phyloP scores from a whole-genome alignment of 1,140 invertebrate genomes.

The Sarcophaga peregrina region DNA sequence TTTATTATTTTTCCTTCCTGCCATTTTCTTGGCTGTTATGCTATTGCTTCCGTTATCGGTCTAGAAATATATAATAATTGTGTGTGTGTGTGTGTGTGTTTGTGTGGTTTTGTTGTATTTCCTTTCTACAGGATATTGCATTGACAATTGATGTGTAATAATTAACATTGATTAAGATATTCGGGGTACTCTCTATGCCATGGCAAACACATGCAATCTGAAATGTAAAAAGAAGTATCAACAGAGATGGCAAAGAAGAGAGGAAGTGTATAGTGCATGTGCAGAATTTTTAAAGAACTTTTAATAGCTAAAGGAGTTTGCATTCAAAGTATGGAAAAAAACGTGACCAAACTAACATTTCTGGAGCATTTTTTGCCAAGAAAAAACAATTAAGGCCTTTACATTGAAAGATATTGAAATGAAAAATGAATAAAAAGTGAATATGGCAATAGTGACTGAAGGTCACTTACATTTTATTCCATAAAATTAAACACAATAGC shows the following conservation, averaged over 20 bases:
- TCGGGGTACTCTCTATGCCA: not conserved
- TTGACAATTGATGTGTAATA: conserved; percentile 15
- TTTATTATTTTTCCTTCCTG: not conserved
- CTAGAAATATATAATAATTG: conserved; percentile 10
- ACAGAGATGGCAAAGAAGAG: not conserved
- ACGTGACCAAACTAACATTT: not conserved
- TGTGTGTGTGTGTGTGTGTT: not conserved
- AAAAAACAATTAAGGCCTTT: too few relatives aligned
- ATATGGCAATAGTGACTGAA: too few relatives aligned
- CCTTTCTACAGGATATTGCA: conserved; percentile 14
- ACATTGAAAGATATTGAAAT: too few relatives aligned
- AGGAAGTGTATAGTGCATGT: not conserved
- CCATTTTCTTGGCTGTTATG: not conserved
- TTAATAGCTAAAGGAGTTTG: too few relatives aligned
- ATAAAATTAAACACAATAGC: too few relatives aligned
- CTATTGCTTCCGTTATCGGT: conserved; percentile 3
- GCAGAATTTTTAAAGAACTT: not conserved
- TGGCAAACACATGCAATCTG: not conserved
- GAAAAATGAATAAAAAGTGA: too few relatives aligned
- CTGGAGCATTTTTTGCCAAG: too few relatives aligned
- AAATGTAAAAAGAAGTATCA: not conserved
- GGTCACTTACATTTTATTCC: too few relatives aligned
- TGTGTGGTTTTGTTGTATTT: not conserved
- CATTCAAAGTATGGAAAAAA: not conserved
- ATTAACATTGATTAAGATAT: conserved; percentile 11